Evolutionary conservation across 2,888 invertebrate genomes (phyloP).

Genomic region (Drosophila percnosoma): DNA sequence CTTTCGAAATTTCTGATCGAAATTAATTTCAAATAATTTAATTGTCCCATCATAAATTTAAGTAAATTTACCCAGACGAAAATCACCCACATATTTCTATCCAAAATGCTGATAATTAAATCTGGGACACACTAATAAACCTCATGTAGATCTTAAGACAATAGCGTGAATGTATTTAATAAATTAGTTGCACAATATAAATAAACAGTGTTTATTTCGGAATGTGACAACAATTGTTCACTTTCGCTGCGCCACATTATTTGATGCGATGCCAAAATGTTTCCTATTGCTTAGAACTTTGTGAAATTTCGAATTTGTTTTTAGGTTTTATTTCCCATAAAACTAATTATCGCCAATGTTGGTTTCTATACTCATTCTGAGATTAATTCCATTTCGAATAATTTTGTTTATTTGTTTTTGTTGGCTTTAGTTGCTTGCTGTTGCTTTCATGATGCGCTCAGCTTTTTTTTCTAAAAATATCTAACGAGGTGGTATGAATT

Average conservation of each 20-base stretch:
- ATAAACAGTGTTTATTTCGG: constrained; percentile 19
- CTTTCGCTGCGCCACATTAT: constrained; percentile 64
- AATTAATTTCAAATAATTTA: constrained; percentile 36
- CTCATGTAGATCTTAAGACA: constrained; percentile 45
- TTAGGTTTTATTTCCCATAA: constrained; percentile 28
- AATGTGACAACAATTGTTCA: constrained; percentile 66
- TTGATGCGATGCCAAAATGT: constrained; percentile 57
- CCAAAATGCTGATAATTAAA: constrained; percentile 47
- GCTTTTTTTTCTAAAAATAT: constrained; percentile 69
- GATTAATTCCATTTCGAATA: constrained; percentile 76
- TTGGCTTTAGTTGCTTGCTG: constrained; percentile 26
- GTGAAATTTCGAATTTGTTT: constrained; percentile 24
- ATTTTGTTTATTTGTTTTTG: constrained; percentile 77
- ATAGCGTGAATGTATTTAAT: constrained; percentile 36
- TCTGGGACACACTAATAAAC: constrained; percentile 17
- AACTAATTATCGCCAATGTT: constrained; percentile 67
- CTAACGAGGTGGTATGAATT: constrained; percentile 71
- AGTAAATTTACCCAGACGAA: constrained; percentile 35
- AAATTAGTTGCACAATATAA: constrained; percentile 38
- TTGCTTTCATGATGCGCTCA: constrained; percentile 40
- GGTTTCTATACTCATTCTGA: constrained; percentile 42
- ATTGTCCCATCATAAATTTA: constrained; percentile 45
- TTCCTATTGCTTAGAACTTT: constrained; percentile 4
- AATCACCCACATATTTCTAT: background rate
- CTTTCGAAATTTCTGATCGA: constrained; percentile 70